A percentile compares a stretch with the other conserved stretches of the same genome.
These are phyloP conservation scores for Lacerta viridis DNA, from an alignment of 2,797 vertebrate genomes.

Conservation along the genomic window DNA sequence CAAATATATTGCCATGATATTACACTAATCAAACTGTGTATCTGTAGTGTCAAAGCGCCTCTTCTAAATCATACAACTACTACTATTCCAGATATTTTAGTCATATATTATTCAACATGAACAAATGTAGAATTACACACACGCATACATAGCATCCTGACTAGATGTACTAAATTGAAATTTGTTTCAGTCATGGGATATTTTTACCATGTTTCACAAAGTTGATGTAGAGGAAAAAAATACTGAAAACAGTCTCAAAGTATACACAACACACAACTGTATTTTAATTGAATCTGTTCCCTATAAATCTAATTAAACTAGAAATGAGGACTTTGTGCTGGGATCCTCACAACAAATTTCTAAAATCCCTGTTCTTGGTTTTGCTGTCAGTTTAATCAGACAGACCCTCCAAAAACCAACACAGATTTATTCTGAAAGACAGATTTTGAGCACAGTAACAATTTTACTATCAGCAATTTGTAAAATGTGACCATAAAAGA, in stretches of 20 bases:
- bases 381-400: conserved; percentile 54
- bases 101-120: conserved; percentile 32
- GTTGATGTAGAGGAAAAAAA: not conserved
- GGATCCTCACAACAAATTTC: conserved; percentile 44
- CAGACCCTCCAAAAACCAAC: conserved; percentile 61
- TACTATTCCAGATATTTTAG: conserved; percentile 49
- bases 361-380: not conserved
- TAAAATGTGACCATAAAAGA: conserved; percentile 54
- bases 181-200: conserved; percentile 58
- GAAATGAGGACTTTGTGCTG: conserved; percentile 70
- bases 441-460: conserved; percentile 51
- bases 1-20: conserved; percentile 66
- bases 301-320: conserved; percentile 66
- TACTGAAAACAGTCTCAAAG: conserved; percentile 36
- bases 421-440: conserved; percentile 61
- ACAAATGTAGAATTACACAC: conserved; percentile 43
- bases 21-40: conserved; percentile 61
- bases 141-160: conserved; percentile 51
- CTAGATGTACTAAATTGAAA: conserved; percentile 51
- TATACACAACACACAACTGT: conserved; percentile 47
- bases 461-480: conserved; percentile 67
- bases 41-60: conserved; percentile 65
- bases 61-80: conserved; percentile 58
- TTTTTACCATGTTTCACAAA: conserved; percentile 69
- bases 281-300: conserved; percentile 36